Conservation (phyloP, 2,113 vertebrate genomes). For the Eleginops maclovinus region DNA sequence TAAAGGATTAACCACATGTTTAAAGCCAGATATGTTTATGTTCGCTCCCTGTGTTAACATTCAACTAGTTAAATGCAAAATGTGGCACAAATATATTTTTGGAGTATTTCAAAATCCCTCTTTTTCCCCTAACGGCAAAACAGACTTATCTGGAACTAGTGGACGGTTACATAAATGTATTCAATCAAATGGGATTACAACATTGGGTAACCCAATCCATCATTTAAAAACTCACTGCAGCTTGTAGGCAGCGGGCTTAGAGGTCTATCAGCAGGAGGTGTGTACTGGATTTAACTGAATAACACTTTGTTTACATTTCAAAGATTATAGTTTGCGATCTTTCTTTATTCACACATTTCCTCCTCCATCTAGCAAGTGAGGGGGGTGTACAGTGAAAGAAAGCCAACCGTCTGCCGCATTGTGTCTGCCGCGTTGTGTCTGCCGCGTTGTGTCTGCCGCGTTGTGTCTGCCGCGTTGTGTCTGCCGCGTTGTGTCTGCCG, state of each 20-base stretch:
- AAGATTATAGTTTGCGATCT: background rate
- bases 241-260: background rate
- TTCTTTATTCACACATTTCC: background rate
- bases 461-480: too few relatives aligned
- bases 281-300: background rate
- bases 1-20: background rate
- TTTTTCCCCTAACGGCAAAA: background rate
- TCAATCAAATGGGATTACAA: background rate
- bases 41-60: too few relatives aligned
- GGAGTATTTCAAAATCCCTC: background rate
- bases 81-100: background rate
- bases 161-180: background rate
- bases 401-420: too few relatives aligned
- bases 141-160: background rate
- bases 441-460: too few relatives aligned
- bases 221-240: background rate
- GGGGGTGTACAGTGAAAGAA: background rate
- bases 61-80: background rate
- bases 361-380: background rate
- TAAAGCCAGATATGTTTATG: too few relatives aligned
- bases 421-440: too few relatives aligned
- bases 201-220: background rate
- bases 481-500: too few relatives aligned
- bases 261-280: background rate
- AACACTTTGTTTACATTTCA: background rate